These are phyloP conservation scores for Zhuqinia jingwanae DNA, from an alignment of 2,888 invertebrate species.

Conservation along the genomic window DNA sequence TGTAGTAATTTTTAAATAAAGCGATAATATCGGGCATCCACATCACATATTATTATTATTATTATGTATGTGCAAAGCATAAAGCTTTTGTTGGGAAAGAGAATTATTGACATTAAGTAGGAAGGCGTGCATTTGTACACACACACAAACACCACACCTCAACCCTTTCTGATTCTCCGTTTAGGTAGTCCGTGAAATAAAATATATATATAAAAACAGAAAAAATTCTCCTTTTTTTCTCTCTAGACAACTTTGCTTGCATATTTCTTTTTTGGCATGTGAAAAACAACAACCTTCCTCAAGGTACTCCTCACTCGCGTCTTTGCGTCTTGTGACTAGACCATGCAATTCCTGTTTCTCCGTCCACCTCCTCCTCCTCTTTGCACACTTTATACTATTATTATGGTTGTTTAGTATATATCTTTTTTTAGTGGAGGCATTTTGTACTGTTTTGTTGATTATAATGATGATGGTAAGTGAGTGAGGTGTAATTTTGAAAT, in stretches of 20 bases:
- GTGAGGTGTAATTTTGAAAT: constrained; percentile 54
- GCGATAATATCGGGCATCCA: background rate
- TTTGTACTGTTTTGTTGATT: constrained; percentile 45
- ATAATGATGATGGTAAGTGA: constrained; percentile 32
- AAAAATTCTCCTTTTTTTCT: background rate
- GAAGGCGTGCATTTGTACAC: constrained; percentile 35
- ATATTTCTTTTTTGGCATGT: constrained; percentile 52
- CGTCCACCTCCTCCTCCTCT: constrained; percentile 38
- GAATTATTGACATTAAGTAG: constrained; percentile 43
- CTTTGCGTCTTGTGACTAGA: constrained; percentile 10
- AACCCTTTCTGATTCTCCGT: constrained; percentile 22
- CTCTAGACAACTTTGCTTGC: constrained; percentile 41
- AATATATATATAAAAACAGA: background rate
- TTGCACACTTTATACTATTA: constrained; percentile 47
- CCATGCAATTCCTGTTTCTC: constrained; percentile 62
- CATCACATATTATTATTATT: too few species aligned
- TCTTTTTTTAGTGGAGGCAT: constrained; percentile 38
- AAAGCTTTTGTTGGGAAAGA: background rate
- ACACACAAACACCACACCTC: too few species aligned
- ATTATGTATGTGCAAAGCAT: too few species aligned
- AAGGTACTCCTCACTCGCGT: constrained; percentile 55
- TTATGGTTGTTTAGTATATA: constrained; percentile 50
- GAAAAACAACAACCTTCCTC: constrained; percentile 67
- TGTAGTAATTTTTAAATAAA: too few species aligned
- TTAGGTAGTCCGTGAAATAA: constrained; percentile 39